A percentile compares a stretch with the other conserved stretches of the same genome.
phyloP scores from a whole-genome alignment of 2,113 vertebrate species.

The Eulemur rufifrons region DNA sequence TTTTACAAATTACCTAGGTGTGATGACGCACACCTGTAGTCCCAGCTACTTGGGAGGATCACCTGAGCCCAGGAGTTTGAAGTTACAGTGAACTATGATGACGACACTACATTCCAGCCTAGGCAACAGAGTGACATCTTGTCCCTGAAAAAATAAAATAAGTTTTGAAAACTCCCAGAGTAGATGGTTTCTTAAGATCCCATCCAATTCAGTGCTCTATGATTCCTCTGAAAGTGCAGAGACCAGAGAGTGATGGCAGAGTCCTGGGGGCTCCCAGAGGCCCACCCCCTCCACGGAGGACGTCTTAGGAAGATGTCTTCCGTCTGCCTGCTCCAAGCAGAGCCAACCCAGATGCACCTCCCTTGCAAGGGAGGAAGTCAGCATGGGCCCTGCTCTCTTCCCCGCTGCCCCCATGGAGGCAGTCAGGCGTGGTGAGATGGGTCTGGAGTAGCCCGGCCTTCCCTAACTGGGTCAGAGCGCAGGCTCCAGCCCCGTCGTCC shows the following conservation, averaged over 20 bases:
- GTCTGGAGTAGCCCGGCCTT: not conserved
- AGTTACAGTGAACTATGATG: no score
- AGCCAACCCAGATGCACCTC: not conserved
- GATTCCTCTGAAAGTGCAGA: not conserved
- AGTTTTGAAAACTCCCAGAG: not conserved
- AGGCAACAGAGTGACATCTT: not conserved
- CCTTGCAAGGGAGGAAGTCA: not conserved
- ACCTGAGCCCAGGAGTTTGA: no score
- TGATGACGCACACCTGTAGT: no score
- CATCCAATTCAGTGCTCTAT: not conserved
- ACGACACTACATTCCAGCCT: not conserved
- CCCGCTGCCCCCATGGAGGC: not conserved
- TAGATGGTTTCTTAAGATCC: not conserved
- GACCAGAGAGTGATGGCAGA: not conserved
- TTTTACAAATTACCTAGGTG: no score
- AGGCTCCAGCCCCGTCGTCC: not conserved
- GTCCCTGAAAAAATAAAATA: not conserved
- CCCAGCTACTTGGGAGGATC: no score
- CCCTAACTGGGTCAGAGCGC: not conserved
- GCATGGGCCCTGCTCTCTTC: not conserved
- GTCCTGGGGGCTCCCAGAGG: not conserved
- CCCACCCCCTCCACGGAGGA: not conserved
- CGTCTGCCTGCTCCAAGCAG: not conserved
- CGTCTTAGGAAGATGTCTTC: not conserved
- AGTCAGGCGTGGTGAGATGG: not conserved